Conservation (phyloP, 2,888 invertebrate genomes). For the Tiliacea aurago region DNA sequence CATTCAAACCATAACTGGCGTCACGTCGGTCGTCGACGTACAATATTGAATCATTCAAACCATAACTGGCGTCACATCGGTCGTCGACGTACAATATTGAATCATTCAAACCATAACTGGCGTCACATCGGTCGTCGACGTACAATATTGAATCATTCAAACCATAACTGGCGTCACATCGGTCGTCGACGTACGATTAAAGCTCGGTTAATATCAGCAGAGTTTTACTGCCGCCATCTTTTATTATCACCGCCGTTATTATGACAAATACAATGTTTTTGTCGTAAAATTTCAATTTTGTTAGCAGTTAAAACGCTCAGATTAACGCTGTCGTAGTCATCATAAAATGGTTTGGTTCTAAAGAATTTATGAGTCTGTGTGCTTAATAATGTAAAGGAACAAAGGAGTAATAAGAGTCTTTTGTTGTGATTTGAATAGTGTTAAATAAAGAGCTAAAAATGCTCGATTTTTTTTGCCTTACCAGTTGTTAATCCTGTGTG, state of each 20-base stretch:
- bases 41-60: slow-evolving; percentile 20
- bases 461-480: neutral
- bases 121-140: slow-evolving; percentile 15
- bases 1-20: slow-evolving; percentile 9
- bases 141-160: slow-evolving; percentile 9
- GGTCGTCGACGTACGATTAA: slow-evolving; percentile 31
- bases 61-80: slow-evolving; percentile 18
- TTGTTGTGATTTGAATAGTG: slow-evolving; percentile 41
- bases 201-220: slow-evolving; percentile 54
- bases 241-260: slow-evolving; percentile 53
- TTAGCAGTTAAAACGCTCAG: slow-evolving; percentile 50
- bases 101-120: slow-evolving; percentile 8
- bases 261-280: slow-evolving; percentile 62
- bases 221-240: slow-evolving; percentile 60
- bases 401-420: slow-evolving; percentile 24
- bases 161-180: slow-evolving; percentile 13
- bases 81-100: slow-evolving; percentile 28
- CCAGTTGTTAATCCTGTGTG: too few species aligned
- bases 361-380: slow-evolving; percentile 50
- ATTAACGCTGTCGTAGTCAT: slow-evolving; percentile 58
- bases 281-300: slow-evolving; percentile 62
- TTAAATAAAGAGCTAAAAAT: slow-evolving; percentile 5
- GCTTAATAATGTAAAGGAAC: slow-evolving; percentile 37
- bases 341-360: slow-evolving; percentile 47
- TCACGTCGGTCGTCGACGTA: slow-evolving; percentile 23